These are phyloP conservation scores for Felis chaus DNA, from an alignment of 2,113 vertebrate species.

Conservation along the genomic window DNA sequence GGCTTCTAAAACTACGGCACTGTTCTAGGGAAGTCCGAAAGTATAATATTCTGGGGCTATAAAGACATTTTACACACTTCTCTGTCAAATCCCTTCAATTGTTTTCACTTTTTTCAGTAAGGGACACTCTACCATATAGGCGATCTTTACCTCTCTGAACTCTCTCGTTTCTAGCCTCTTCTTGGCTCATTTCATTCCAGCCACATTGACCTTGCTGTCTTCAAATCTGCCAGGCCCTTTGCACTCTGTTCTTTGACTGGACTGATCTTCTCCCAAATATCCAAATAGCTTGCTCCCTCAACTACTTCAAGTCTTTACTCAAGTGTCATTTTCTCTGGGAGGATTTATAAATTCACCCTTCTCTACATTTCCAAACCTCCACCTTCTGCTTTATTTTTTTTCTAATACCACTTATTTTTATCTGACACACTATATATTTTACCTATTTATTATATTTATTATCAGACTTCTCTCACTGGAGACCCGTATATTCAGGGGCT, in stretches of 20 bases:
- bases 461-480: background rate
- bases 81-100: background rate
- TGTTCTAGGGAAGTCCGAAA: background rate
- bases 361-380: background rate
- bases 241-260: background rate
- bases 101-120: background rate
- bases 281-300: background rate
- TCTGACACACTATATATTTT: background rate
- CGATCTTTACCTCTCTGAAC: background rate
- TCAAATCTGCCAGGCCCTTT: background rate
- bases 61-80: background rate
- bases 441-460: background rate
- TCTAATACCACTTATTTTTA: background rate
- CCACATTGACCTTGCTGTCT: background rate
- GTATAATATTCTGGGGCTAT: background rate
- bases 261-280: background rate
- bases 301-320: background rate
- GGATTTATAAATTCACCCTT: background rate
- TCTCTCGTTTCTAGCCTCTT: background rate
- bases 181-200: background rate
- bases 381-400: background rate
- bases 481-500: background rate
- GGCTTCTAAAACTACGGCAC: background rate
- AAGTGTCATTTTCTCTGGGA: background rate
- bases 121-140: accelerated